These are phyloP conservation scores for Zootermopsis nevadensis DNA, from an alignment of 2,888 invertebrate genomes.

Conservation along the genomic window DNA sequence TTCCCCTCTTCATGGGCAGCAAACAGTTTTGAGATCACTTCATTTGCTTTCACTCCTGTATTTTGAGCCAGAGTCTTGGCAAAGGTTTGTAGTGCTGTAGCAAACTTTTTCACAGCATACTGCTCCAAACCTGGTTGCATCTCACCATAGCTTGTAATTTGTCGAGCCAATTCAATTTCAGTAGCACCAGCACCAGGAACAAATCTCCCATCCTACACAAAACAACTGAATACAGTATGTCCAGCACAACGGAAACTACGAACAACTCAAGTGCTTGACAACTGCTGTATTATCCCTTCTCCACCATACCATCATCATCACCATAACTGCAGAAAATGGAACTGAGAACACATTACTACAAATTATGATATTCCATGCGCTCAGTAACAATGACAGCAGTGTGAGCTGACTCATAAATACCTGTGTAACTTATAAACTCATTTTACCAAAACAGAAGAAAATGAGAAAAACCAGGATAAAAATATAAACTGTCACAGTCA, in stretches of 20 bases:
- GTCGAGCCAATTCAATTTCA: constrained; percentile 92
- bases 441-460: too few species aligned
- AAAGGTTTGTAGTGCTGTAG: constrained; percentile 87
- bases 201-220: constrained; percentile 69
- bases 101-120: constrained; percentile 96
- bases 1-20: constrained; percentile 93
- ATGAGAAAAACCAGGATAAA: too few species aligned
- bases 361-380: too few species aligned
- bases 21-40: constrained; percentile 88
- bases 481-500: too few species aligned
- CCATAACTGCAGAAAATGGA: too few species aligned
- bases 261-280: too few species aligned
- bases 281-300: too few species aligned
- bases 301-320: too few species aligned
- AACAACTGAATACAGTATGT: neutral
- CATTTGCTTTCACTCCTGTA: constrained; percentile 89
- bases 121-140: constrained; percentile 95
- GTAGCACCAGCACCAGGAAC: constrained; percentile 95
- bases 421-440: too few species aligned
- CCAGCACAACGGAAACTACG: neutral
- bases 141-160: constrained; percentile 88
- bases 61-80: constrained; percentile 96
- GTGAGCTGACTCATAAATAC: too few species aligned
- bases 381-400: too few species aligned
- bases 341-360: too few species aligned